These are phyloP conservation scores for Hemichromis elongatus DNA, from an alignment of 2,113 vertebrate species.

Conservation along the genomic window DNA sequence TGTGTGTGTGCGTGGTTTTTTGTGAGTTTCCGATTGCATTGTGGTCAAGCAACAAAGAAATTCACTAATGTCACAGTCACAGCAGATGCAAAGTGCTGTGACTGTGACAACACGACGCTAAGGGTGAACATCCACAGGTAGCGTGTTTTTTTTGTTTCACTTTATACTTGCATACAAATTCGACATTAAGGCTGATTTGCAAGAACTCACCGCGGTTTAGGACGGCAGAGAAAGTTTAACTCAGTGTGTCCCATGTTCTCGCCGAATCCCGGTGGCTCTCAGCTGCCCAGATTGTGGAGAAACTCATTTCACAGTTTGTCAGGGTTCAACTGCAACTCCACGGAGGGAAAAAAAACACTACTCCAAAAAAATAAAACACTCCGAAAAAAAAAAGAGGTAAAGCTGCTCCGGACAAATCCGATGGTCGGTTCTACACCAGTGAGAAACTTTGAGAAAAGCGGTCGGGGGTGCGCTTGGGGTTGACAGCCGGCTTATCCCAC, in stretches of 20 bases:
- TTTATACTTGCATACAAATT: background rate
- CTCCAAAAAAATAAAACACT: background rate
- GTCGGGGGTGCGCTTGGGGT: background rate
- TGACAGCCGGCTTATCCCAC: conserved; percentile 45
- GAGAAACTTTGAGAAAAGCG: conserved; percentile 58
- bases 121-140: background rate
- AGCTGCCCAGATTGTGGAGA: background rate
- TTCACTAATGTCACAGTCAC: background rate
- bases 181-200: background rate
- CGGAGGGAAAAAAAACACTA: background rate
- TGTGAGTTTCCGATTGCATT: background rate
- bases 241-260: conserved; percentile 59
- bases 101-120: background rate
- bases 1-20: background rate
- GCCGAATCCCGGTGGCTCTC: conserved; percentile 10
- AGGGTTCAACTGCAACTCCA: conserved; percentile 16
- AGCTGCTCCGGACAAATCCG: conserved; percentile 38
- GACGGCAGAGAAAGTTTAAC: conserved; percentile 61
- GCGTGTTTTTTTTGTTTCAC: background rate
- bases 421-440: conserved; percentile 35
- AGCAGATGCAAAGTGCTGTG: background rate
- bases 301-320: conserved; percentile 55
- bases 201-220: conserved; percentile 67
- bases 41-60: background rate
- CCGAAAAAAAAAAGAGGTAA: background rate